Evolutionary conservation across 2,113 vertebrate species (phyloP), one percentile per base, ranked within the genome.

Genomic region (Hippocampus barbouri): DNA sequence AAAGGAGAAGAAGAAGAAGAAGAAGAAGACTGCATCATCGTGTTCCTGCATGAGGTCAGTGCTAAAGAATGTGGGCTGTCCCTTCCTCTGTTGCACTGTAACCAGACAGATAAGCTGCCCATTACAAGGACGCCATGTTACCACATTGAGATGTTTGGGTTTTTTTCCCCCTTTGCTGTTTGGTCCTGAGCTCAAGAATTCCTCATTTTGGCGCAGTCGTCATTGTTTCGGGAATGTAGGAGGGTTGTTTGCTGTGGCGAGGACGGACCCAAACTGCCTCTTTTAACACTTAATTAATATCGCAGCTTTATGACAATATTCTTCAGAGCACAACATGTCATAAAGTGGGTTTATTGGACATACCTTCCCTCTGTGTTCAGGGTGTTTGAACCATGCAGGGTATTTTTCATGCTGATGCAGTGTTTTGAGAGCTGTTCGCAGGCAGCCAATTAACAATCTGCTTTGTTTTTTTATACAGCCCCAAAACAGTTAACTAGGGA

Each of bases 51-150:
- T 89, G 89, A 89, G 71, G 71, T 91, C 88, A 88, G 62, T 45
- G 1, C 56, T 45, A 9, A 86, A 71, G 87, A 90, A 91, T 91
- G 88, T 82, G 88, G 86, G 86, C 82, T 1, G 83, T 51, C 75
- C 72, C 79, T 79, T 80, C 79, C 83, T 85, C 73, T 68, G 77
- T 64, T 77, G 70, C 79, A 74, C 77, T 73, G 83, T 84, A 83
- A 78, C 71, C 80, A 61, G 73, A 41, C 82, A 45, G 71, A 83
- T 79, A 77, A 87, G 80, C 81, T 82, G 79, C 70, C 51, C 70
- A 0, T 66, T 77, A 56, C 75, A 78, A 65, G 79, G 80, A 79
- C 84, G 81, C 65, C 68, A 65, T 66, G 68, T 68, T 12, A 73
- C 71, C 78, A 63, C 76, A 73, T 81, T 75, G 69, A 76, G 66